phyloP scores from a whole-genome alignment of 2,113 vertebrate species.

The Sylvietta virens region DNA sequence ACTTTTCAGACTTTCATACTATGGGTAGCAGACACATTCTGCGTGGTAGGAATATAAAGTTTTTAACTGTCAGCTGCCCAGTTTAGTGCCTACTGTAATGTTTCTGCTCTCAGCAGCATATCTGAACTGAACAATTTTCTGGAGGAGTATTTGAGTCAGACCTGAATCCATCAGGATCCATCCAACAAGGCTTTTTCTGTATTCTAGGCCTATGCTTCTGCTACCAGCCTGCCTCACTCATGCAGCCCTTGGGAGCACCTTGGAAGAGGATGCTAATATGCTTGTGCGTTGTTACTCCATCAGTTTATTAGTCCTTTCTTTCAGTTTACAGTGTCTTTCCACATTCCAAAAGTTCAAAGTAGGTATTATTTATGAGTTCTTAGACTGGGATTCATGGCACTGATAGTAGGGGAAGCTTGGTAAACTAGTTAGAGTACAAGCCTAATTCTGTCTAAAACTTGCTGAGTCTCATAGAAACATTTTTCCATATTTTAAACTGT shows the following conservation, averaged over 20 bases:
- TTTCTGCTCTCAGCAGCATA: background rate
- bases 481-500: background rate
- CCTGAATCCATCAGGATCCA: background rate
- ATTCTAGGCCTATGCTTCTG: background rate
- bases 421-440: background rate
- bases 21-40: background rate
- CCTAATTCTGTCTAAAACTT: background rate
- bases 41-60: background rate
- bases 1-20: background rate
- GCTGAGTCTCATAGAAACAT: background rate
- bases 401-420: background rate
- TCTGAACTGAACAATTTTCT: fast-evolving
- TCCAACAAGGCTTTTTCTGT: background rate
- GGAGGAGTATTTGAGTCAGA: background rate
- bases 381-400: background rate
- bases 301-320: background rate
- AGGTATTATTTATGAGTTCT: background rate
- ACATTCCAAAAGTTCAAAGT: background rate
- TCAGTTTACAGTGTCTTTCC: background rate
- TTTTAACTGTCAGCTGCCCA: background rate
- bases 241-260: background rate
- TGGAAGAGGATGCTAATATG: background rate
- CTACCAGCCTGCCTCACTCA: background rate
- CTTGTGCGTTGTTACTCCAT: background rate
- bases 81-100: background rate